Conservation (phyloP, 2,888 invertebrate genomes). For the Leucophora obtusa region DNA sequence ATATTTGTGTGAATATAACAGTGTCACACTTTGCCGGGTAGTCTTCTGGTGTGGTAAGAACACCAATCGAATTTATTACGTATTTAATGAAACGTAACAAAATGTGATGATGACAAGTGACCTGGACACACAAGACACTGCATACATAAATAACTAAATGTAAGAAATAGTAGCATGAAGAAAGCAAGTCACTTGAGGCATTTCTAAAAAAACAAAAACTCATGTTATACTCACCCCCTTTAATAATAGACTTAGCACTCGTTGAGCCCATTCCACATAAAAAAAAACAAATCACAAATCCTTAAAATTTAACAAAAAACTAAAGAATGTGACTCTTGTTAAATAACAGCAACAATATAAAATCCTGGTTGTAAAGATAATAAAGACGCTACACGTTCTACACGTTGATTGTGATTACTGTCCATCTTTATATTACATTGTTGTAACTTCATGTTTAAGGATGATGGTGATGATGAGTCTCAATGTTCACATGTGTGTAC, state of each 20-base stretch:
- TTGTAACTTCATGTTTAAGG: slow-evolving; percentile 13
- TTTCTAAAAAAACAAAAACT: slow-evolving; percentile 15
- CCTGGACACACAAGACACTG: slow-evolving; percentile 51
- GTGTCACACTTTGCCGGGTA: not conserved
- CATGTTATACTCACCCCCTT: slow-evolving; percentile 31
- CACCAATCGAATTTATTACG: slow-evolving; percentile 58
- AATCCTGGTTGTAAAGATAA: slow-evolving; percentile 66
- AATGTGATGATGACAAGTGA: slow-evolving; percentile 62
- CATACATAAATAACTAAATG: slow-evolving; percentile 40
- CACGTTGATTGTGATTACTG: slow-evolving; percentile 67
- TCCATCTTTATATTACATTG: slow-evolving; percentile 50
- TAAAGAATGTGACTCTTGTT: slow-evolving; percentile 14
- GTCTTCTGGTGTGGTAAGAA: slow-evolving; percentile 30
- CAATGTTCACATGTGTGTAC: not conserved
- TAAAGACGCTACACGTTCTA: slow-evolving; percentile 72
- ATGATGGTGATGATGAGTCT: slow-evolving; percentile 47
- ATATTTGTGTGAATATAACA: not conserved
- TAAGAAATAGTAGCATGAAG: not conserved
- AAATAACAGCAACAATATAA: slow-evolving; percentile 55
- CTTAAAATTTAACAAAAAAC: slow-evolving; percentile 34
- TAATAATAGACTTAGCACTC: slow-evolving; percentile 16
- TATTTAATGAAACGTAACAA: slow-evolving; percentile 62
- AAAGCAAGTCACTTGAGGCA: slow-evolving; percentile 47
- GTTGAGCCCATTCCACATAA: slow-evolving; percentile 21
- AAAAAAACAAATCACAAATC: slow-evolving; percentile 25